Base-by-base conservation (phyloP, 1,140 invertebrate species). In the Condylostylus longicornis region DNA sequence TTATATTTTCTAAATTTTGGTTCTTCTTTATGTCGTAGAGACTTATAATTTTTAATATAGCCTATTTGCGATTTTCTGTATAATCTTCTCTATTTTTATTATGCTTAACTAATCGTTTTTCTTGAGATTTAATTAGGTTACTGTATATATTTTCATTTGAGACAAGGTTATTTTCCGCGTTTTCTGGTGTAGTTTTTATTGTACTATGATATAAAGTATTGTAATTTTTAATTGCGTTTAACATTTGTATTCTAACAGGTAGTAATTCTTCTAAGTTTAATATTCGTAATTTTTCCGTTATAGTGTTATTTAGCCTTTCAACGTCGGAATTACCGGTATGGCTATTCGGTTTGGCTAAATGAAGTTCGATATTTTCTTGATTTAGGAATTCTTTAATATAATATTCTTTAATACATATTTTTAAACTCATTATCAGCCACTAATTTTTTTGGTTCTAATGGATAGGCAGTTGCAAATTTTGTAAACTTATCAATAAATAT, bases 11-110 rank as follows among this genome's bases (percentile, higher is more conserved):
- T 41, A 25, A 30, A 41, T 25, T 37, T 43, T n/a, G 42, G 42
- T 33, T 40, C 13, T 28, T 43, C 27, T 40, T 43, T 37, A 19
- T 43, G 38, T 40, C 42, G 40, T 29, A 43, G 19, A 34, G 27
- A 19, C 23, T 36, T 41, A 43, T 43, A 43, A 29, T 43, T 43
- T 37, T 43, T 41, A 7, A 36, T 33, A 29, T 37, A 43, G 17
- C 14, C 35, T 31, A 37, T 20, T 29, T 37, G 15, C 22, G 14
- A 5, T 15, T 25, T 28, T 41, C 28, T 42, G 31, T 13, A 19
- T 42, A 10, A 38, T 28, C 37, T 38, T 38, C 21, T 34, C 22
- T 37, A 41, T 43, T n/a, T n/a, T n/a, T n/a, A n/a, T n/a, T n/a
- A n/a, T n/a, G n/a, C n/a, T n/a, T n/a, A n/a, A n/a, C n/a, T n/a